phyloP scores from a whole-genome alignment of 2,888 invertebrate species.

The Rotaria macrura region DNA sequence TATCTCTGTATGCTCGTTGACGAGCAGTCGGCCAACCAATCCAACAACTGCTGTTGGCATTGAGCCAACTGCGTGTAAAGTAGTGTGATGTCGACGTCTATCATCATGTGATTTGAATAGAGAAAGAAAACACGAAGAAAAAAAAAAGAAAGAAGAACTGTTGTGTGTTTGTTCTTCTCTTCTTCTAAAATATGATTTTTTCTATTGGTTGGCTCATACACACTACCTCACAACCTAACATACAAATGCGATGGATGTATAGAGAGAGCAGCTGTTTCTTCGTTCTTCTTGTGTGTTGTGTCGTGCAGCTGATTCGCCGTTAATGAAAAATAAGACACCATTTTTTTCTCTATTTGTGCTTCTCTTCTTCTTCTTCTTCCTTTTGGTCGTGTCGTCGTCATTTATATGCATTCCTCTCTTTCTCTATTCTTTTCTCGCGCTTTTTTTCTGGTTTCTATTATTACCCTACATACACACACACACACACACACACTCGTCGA shows the following conservation, averaged over 20 bases:
- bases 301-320: constrained; percentile 12
- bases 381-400: neutral
- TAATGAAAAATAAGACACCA: neutral
- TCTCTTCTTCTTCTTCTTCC: neutral
- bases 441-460: constrained; percentile 12
- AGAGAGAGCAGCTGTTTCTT: constrained; percentile 15
- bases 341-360: neutral
- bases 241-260: neutral
- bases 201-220: neutral
- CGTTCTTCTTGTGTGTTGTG: neutral
- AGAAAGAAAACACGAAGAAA: neutral
- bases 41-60: neutral
- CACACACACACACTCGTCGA: neutral
- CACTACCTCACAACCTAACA: neutral
- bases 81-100: neutral
- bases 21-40: neutral
- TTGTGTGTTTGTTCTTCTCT: neutral
- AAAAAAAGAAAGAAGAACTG: neutral
- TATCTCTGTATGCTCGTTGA: neutral
- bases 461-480: neutral
- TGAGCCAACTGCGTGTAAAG: neutral
- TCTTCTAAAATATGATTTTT: neutral
- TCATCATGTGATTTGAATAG: neutral
- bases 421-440: constrained; percentile 3
- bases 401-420: neutral